These are phyloP conservation scores for Mirounga angustirostris DNA, from an alignment of 2,113 vertebrate genomes.

Conservation along the genomic window DNA sequence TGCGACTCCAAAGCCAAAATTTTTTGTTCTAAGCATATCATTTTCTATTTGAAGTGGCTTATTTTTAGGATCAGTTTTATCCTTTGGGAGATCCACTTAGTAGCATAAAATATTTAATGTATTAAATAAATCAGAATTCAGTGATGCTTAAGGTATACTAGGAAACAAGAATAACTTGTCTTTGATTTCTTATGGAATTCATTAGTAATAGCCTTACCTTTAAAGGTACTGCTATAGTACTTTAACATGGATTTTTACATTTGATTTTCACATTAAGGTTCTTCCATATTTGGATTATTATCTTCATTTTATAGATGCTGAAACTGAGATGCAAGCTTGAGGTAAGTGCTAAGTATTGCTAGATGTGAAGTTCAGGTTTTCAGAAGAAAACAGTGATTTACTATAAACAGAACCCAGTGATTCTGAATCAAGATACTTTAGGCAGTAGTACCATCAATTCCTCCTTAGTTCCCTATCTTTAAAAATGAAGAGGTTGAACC, in stretches of 20 bases:
- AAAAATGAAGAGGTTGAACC: background rate
- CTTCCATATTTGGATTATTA: conserved; percentile 25
- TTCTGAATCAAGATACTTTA: conserved; percentile 2
- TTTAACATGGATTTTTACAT: conserved; percentile 27
- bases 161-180: background rate
- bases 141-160: background rate
- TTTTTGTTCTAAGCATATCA: background rate
- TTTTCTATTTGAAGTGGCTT: conserved; percentile 23
- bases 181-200: conserved; percentile 40
- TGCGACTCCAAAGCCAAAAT: background rate
- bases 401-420: background rate
- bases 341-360: background rate
- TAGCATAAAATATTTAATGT: conserved; percentile 57
- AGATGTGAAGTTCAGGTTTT: conserved; percentile 44
- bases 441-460: background rate
- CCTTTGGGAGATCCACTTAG: background rate
- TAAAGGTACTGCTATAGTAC: background rate
- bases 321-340: conserved; percentile 1
- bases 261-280: conserved; percentile 32
- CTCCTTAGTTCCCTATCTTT: conserved; percentile 26
- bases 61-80: conserved; percentile 21
- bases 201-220: background rate
- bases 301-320: conserved; percentile 45
- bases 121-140: conserved; percentile 53
- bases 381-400: background rate